Evolutionary conservation across 2,888 invertebrate genomes (phyloP).

Genomic region (Hirtodrosophila trivittata): DNA sequence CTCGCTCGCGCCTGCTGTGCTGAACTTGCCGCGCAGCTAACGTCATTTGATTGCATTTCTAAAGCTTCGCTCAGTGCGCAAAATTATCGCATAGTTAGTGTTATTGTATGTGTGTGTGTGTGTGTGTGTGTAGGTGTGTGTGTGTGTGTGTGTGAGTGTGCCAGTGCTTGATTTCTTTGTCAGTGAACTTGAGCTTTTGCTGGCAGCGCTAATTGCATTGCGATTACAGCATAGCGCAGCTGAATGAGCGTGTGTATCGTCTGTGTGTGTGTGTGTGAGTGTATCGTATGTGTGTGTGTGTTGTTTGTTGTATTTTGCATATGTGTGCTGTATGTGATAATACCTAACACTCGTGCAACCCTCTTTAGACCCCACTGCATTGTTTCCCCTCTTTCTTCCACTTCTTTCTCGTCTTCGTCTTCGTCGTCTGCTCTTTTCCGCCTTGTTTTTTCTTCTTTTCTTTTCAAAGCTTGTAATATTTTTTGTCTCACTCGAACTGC

Average conservation of each 20-base stretch:
- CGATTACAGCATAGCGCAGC: slow-evolving; percentile 70
- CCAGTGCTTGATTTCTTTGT: slow-evolving; percentile 74
- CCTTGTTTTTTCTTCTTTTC: slow-evolving; percentile 19
- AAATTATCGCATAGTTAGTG: slow-evolving; percentile 66
- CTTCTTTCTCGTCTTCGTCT: slow-evolving; percentile 29
- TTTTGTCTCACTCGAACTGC: slow-evolving; percentile 49
- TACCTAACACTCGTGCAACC: slow-evolving; percentile 51
- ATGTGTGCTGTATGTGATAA: slow-evolving; percentile 59
- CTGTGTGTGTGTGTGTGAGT: slow-evolving; percentile 11
- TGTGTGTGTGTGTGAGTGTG: slow-evolving; percentile 10
- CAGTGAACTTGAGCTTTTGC: slow-evolving; percentile 80
- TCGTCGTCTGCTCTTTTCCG: slow-evolving; percentile 49
- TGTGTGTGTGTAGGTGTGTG: slow-evolving; percentile 7
- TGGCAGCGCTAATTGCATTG: slow-evolving; percentile 76
- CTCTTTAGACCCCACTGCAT: neutral
- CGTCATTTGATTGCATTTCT: slow-evolving; percentile 78
- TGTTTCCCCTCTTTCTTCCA: slow-evolving; percentile 5
- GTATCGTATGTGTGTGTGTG: slow-evolving; percentile 2
- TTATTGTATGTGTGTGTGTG: slow-evolving; percentile 20
- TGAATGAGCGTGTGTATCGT: slow-evolving; percentile 24
- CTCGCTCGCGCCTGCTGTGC: slow-evolving; percentile 8
- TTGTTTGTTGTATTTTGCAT: neutral
- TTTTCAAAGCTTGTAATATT: slow-evolving; percentile 60
- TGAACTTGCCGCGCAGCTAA: slow-evolving; percentile 37
- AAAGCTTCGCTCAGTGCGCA: slow-evolving; percentile 69